phyloP scores from a whole-genome alignment of 2,797 vertebrate species.

The Notamacropus eugenii region DNA sequence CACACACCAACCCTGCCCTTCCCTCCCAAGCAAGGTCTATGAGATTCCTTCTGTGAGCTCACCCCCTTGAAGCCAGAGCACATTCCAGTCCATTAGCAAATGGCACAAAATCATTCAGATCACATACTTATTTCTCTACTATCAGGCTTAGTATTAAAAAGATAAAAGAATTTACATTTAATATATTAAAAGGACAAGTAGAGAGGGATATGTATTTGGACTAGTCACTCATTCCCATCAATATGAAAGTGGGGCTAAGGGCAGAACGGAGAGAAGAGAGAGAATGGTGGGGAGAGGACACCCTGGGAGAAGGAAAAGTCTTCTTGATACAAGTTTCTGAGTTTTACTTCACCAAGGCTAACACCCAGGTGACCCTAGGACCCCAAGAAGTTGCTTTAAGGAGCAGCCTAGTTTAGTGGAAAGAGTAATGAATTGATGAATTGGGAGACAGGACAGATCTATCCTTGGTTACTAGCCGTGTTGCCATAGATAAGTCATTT shows the following conservation, averaged over 20 bases:
- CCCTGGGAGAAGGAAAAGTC: not conserved
- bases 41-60: constrained; percentile 50
- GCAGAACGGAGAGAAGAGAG: not conserved
- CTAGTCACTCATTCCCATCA: not conserved
- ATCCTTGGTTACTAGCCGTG: not conserved
- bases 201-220: constrained; percentile 69
- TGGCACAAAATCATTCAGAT: constrained; percentile 71
- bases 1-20: fast-evolving
- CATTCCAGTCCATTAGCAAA: constrained; percentile 69
- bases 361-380: not conserved
- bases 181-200: constrained; percentile 56
- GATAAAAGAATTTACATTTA: constrained; percentile 19
- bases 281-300: not conserved
- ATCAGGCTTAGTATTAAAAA: constrained; percentile 64
- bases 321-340: not conserved
- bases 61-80: constrained; percentile 44
- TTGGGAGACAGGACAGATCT: not conserved
- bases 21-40: not conserved
- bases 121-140: constrained; percentile 57
- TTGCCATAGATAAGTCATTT: not conserved
- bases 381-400: not conserved
- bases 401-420: not conserved
- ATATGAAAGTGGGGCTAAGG: not conserved
- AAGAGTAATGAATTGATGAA: not conserved
- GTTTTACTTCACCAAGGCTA: not conserved